These are phyloP conservation scores for Acrocera orbiculus DNA, from an alignment of 2,888 invertebrate genomes.

Conservation along the genomic window DNA sequence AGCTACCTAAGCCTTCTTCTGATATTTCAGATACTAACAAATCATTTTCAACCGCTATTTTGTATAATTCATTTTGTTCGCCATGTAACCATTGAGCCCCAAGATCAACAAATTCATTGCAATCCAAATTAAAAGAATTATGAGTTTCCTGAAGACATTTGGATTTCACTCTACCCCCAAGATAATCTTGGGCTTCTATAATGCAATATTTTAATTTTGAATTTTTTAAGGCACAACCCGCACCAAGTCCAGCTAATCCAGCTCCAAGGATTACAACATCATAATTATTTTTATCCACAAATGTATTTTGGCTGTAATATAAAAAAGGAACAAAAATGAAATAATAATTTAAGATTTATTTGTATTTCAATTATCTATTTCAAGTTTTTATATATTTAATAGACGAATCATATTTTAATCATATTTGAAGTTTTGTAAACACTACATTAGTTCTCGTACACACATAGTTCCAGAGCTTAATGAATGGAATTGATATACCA, in stretches of 20 bases:
- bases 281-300: conserved; percentile 1
- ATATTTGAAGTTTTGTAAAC: no score
- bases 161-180: conserved; percentile 39
- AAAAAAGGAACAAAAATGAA: no score
- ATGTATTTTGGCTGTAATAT: no score
- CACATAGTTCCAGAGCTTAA: no score
- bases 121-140: not conserved
- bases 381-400: no score
- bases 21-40: conserved; percentile 19
- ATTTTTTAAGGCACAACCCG: conserved; percentile 11
- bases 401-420: no score
- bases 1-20: conserved; percentile 39
- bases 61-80: conserved; percentile 25
- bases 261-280: conserved; percentile 16
- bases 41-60: conserved; percentile 21
- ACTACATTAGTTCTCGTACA: no score
- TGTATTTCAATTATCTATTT: no score
- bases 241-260: conserved; percentile 17
- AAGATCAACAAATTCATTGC: conserved; percentile 18
- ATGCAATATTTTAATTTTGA: conserved; percentile 27
- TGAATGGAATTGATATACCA: no score
- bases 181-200: conserved; percentile 38
- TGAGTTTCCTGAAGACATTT: conserved; percentile 1
- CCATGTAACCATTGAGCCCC: conserved; percentile 32
- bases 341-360: no score